Conservation (phyloP, 2,888 invertebrate species). For the Drosophila gaucha region DNA sequence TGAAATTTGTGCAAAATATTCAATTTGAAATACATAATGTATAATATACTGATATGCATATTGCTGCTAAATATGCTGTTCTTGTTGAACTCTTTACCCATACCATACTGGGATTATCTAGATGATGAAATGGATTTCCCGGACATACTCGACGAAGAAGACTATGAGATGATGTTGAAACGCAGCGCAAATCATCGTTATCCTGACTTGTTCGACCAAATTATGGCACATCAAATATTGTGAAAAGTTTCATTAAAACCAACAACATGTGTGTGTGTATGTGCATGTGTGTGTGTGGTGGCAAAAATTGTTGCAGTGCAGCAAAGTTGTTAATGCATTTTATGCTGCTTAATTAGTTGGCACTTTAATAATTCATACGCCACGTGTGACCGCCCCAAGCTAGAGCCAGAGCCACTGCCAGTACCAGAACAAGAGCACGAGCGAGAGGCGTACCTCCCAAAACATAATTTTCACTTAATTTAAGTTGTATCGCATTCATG, state of each 20-base stretch:
- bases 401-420: not conserved
- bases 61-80: slow-evolving; percentile 8
- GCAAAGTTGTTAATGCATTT: slow-evolving; percentile 56
- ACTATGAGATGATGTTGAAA: slow-evolving; percentile 28
- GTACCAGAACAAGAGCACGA: not conserved
- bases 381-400: slow-evolving; percentile 55
- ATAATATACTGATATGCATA: not conserved
- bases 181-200: not conserved
- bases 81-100: not conserved
- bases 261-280: slow-evolving; percentile 21
- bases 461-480: slow-evolving; percentile 60
- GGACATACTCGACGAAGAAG: slow-evolving; percentile 26
- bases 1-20: not conserved
- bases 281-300: slow-evolving; percentile 31
- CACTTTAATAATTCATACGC: slow-evolving; percentile 64
- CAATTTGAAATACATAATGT: not conserved
- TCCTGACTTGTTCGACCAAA: not conserved
- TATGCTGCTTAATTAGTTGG: slow-evolving; percentile 66
- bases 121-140: slow-evolving; percentile 33
- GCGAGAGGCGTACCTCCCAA: not conserved
- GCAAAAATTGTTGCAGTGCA: slow-evolving; percentile 32
- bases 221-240: slow-evolving; percentile 1
- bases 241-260: slow-evolving; percentile 56
- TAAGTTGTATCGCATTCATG: slow-evolving; percentile 47
- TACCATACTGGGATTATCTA: slow-evolving; percentile 30